These are phyloP conservation scores for Leptopilina clavipes DNA, from an alignment of 1,140 invertebrate genomes.

Conservation along the genomic window DNA sequence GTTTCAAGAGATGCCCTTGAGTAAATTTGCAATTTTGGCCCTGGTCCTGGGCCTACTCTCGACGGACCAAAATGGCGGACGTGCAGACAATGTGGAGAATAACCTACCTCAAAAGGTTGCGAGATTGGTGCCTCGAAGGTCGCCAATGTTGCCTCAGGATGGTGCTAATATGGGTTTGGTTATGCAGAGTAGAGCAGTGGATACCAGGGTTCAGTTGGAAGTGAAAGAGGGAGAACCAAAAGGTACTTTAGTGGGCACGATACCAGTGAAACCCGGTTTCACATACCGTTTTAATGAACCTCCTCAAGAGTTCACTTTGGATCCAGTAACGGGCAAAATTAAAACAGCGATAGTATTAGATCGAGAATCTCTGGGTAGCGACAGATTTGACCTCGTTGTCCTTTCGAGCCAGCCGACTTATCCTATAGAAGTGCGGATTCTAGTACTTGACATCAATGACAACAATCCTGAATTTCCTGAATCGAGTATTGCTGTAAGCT, in stretches of 20 bases:
- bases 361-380: constrained; percentile 83
- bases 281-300: constrained; percentile 94
- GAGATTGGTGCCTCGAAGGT: constrained; percentile 71
- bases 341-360: constrained; percentile 87
- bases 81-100: constrained; percentile 43
- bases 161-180: constrained; percentile 71
- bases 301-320: constrained; percentile 87
- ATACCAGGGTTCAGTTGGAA: constrained; percentile 89
- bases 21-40: constrained; percentile 61
- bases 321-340: constrained; percentile 88
- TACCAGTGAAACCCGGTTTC: constrained; percentile 90
- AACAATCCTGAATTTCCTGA: constrained; percentile 94
- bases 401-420: constrained; percentile 94
- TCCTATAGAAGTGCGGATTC: constrained; percentile 92
- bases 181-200: constrained; percentile 90
- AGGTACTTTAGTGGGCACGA: constrained; percentile 87
- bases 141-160: constrained; percentile 66
- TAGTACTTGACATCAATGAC: constrained; percentile 91
- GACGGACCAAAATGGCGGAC: constrained; percentile 58
- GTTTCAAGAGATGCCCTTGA: constrained; percentile 58
- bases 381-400: constrained; percentile 91
- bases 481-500: constrained; percentile 86
- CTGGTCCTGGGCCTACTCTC: constrained; percentile 66
- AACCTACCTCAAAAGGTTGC: constrained; percentile 57
- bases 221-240: constrained; percentile 88